phyloP scores from a whole-genome alignment of 2,888 invertebrate genomes.

The Mythimna impura region DNA sequence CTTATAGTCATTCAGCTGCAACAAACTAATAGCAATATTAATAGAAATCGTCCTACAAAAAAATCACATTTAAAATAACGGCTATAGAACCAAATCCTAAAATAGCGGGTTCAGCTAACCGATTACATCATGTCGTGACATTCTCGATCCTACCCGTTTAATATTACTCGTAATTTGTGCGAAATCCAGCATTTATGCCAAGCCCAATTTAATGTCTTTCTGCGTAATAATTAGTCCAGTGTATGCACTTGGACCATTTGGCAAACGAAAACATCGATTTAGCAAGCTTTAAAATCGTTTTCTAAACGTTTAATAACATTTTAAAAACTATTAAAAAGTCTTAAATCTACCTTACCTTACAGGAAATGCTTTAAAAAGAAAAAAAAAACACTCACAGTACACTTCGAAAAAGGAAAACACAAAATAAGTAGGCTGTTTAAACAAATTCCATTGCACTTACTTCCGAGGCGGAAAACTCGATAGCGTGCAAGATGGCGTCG shows the following conservation, averaged over 20 bases:
- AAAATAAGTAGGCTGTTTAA: constrained; percentile 66
- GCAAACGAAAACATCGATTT: constrained; percentile 65
- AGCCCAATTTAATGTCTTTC: constrained; percentile 83
- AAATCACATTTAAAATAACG: constrained; percentile 78
- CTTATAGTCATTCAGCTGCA: constrained; percentile 16
- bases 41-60: constrained; percentile 70
- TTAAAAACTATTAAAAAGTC: constrained; percentile 20
- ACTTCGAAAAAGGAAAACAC: constrained; percentile 65
- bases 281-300: constrained; percentile 33
- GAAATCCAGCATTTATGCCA: constrained; percentile 81
- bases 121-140: constrained; percentile 85
- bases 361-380: constrained; percentile 12
- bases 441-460: constrained; percentile 79
- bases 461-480: constrained; percentile 75
- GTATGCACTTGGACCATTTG: constrained; percentile 71
- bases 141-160: constrained; percentile 78
- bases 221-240: constrained; percentile 78
- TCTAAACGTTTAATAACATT: constrained; percentile 41
- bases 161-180: constrained; percentile 79
- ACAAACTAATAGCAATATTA: constrained; percentile 46
- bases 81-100: constrained; percentile 76
- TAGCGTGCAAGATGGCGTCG: constrained; percentile 77
- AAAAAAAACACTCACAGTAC: constrained; percentile 66
- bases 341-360: constrained; percentile 62
- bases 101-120: constrained; percentile 81